Base-by-base conservation (phyloP, 2,113 vertebrate species). In the Zeus faber region DNA sequence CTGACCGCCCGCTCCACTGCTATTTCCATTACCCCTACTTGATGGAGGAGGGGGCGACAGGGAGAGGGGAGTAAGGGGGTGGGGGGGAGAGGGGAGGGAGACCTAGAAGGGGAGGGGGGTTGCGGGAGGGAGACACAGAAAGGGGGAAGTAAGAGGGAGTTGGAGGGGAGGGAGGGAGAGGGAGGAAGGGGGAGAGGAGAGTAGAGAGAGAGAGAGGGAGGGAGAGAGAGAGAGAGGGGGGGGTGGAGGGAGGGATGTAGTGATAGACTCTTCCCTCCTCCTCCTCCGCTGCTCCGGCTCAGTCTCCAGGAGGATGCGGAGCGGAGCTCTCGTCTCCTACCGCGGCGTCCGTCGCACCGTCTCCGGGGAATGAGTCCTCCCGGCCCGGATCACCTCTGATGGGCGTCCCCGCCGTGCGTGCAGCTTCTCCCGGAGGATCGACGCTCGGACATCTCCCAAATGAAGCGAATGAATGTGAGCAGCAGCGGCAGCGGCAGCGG, bases 391-490 rank as follows among this genome's bases (percentile, higher is more conserved):
- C 55, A 2, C 76, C 77, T 83, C 87, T 81, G 59, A 88, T 83
- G 86, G 87, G 80, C 83, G 73, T 76, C 85, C 67, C 67, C 66
- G 58, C 5, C 68, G 7, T 35, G 64, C 59, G 31, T 54, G 56
- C 47, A 62, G 59, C 39, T 80, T 64, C 31, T 64, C 69, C 29
- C 6, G 8, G 61, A 56, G 76, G 57, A 75, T 70, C 74, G 21
- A 70, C 75, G 79, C 70, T 74, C 37, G 86, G 86, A 89, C 83
- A 76, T 79, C 72, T 72, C 64, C 65, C 49, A 63, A 77, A 90
- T 88, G 87, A 91, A 89, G 78, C 86, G 85, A 73, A 82, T 89
- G 86, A 90, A 91, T 80, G 89, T 91, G 87, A 91, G 88, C 81
- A 77, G 84, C 81, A n/a, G n/a, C n/a, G n/a, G n/a, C n/a, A n/a